Evolutionary conservation across 2,888 invertebrate species (phyloP), one percentile per base, ranked within the genome.

Genomic region (Sphaerophoria taeniata): DNA sequence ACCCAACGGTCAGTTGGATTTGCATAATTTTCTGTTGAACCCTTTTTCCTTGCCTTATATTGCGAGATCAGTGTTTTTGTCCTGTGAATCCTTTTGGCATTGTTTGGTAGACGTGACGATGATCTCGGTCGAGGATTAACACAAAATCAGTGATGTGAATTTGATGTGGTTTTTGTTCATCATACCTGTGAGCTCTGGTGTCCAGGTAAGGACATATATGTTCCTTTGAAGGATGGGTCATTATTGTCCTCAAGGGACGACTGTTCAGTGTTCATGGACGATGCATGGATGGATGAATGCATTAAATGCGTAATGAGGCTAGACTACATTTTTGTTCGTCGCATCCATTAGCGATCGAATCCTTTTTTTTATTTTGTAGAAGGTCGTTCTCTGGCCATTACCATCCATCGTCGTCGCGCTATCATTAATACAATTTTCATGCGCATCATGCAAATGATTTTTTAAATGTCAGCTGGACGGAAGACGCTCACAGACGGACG

Each of bases 261-360:
- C 24, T 80, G 72, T 80, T n/a, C n/a, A n/a, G n/a, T n/a, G n/a
- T n/a, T 63, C 72, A 72, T 69, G 83, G 83, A 83, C 79, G 79
- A 67, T 80, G 84, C 80, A 84, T 84, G 24, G 24, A 24, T 24
- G 24, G 24, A 24, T 24, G 24, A 24, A 24, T 24, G 24, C 24
- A 24, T 24, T 24, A 76, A 80, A 84, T 80, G 84, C 84, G 84
- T 84, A 84, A 84, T 84, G 84, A 84, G 84, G 80, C 84, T 84
- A 84, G 84, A 84, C 84, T 72, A 79, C 79, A 71, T 71, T 53
- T 14, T 61, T 56, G 55, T 60, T 49, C 36, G 24, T 49, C 16
- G 24, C 24, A 49, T 56, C 34, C n/a, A 55, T 39, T 39, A 34
- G 4, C 51, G 16, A 16, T 43, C 4, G 34, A 56, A n/a, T 36